Evolutionary conservation across 2,888 invertebrate genomes (phyloP), one percentile per base, ranked within the genome.

Genomic region (Xylota segnis): DNA sequence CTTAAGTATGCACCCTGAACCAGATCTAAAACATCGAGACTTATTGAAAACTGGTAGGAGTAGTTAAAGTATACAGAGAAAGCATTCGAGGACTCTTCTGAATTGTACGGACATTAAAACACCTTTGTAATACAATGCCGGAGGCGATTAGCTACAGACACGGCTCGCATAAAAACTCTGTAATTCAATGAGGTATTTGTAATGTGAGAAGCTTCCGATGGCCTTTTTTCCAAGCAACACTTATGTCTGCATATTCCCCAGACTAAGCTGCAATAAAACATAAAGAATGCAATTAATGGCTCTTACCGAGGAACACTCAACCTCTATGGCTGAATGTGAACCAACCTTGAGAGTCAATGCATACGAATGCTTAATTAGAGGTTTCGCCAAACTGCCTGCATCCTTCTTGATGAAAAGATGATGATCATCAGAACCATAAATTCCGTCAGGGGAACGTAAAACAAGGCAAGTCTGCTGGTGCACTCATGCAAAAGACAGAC

Each of bases 341-440:
- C 14, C 74, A 76, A 71, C 82, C 82, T 83, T 83, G 76, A 71
- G 71, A 52, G 63, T 56, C 50, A 47, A 40, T 32, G 45, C 54
- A 59, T 12, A 34, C 47, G 27, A 6, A 70, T 52, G 4, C 27
- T 52, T 68, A 65, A 76, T 82, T 65, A 82, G 65, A 27, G 56
- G 47, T 65, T 52, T 76, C 56, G 34, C 32, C 14, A 59, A 82
- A 82, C 32, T 27, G 50, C 47, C 37, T 50, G 50, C 76, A 76
- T 83, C 82, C 58, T 50, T 71, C 70, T 76, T 65, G 18, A 58
- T 56, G 40, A 61, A 59, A 45, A n/a, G 18, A 71, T 58, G 43
- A 66, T 65, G 47, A 71, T 71, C 47, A 52, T 76, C 16, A 7
- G 66, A 58, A 40, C 34, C 70, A 65, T 52, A 65, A 70, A 71